Conservation (phyloP, 2,888 invertebrate species). For the Thumatha senex region DNA sequence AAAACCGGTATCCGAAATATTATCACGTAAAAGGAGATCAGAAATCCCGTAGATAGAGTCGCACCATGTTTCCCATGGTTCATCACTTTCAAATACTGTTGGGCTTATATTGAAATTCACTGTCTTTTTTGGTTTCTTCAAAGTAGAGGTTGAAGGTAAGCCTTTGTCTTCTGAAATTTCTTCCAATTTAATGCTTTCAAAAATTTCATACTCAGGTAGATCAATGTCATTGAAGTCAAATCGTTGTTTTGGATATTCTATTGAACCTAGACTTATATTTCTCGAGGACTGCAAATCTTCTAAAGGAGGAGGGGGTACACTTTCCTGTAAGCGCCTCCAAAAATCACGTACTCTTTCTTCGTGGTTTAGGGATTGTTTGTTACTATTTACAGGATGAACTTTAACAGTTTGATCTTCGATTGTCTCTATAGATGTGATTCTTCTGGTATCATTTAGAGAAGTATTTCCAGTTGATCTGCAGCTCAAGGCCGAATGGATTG, state of each 20-base stretch:
- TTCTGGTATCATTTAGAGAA: conserved; percentile 35
- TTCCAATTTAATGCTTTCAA: conserved; percentile 55
- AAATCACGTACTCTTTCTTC: conserved; percentile 60
- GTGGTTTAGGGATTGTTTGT: conserved; percentile 27
- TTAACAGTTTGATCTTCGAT: conserved; percentile 10
- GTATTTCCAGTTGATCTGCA: conserved; percentile 43
- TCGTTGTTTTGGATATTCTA: conserved; percentile 29
- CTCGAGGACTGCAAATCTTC: conserved; percentile 37
- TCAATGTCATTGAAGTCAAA: conserved; percentile 52
- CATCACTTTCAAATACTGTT: conserved; percentile 42
- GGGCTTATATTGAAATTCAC: conserved; percentile 54
- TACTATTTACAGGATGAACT: conserved; percentile 7
- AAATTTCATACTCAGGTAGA: conserved; percentile 62
- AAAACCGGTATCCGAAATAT: conserved; percentile 21
- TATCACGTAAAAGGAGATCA: conserved; percentile 41
- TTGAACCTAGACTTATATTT: conserved; percentile 26
- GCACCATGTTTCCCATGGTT: conserved; percentile 69
- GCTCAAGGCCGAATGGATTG: conserved; percentile 40
- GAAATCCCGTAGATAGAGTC: conserved; percentile 70
- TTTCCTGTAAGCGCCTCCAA: conserved; percentile 59
- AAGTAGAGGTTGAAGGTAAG: conserved; percentile 57
- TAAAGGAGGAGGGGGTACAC: conserved; percentile 66
- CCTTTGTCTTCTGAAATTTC: conserved; percentile 36
- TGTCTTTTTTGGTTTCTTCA: conserved; percentile 54
- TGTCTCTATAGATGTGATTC: not conserved